These are phyloP conservation scores for Vanessa cardui DNA, from an alignment of 2,888 invertebrate genomes.

Conservation along the genomic window DNA sequence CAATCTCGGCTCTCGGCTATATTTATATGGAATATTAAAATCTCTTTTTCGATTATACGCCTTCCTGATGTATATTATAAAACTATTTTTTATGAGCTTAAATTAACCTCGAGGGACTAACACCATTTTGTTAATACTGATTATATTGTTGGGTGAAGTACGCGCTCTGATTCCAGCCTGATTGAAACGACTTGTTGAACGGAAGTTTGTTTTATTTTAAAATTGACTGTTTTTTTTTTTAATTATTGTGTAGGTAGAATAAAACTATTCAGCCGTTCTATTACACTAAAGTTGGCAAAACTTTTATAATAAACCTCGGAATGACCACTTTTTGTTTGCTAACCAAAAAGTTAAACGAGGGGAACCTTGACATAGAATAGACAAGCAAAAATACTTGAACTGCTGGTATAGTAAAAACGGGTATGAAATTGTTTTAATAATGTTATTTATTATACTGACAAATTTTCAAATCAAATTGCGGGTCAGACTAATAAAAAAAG, in stretches of 20 bases:
- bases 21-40: too few relatives aligned
- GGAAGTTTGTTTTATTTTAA: neutral
- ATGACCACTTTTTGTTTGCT: constrained; percentile 9
- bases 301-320: constrained; percentile 21
- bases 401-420: neutral
- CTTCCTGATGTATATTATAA: too few relatives aligned
- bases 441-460: too few relatives aligned
- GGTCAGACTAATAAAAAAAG: too few relatives aligned
- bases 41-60: too few relatives aligned
- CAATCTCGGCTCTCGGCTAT: too few relatives aligned
- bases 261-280: constrained; percentile 12
- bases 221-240: neutral
- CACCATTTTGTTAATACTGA: too few relatives aligned
- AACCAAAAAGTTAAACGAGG: constrained; percentile 8
- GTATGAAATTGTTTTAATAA: neutral
- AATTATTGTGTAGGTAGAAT: neutral
- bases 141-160: neutral
- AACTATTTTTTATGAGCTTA: too few relatives aligned
- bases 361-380: neutral
- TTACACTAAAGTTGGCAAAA: constrained; percentile 20
- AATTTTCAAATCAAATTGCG: too few relatives aligned
- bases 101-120: too few relatives aligned
- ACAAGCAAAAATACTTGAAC: neutral
- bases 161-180: neutral
- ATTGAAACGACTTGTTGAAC: neutral